A percentile compares a stretch with the other conserved stretches of the same genome.
These are phyloP conservation scores for Drosophila pegasa DNA, from an alignment of 2,888 invertebrate species.

Conservation along the genomic window DNA sequence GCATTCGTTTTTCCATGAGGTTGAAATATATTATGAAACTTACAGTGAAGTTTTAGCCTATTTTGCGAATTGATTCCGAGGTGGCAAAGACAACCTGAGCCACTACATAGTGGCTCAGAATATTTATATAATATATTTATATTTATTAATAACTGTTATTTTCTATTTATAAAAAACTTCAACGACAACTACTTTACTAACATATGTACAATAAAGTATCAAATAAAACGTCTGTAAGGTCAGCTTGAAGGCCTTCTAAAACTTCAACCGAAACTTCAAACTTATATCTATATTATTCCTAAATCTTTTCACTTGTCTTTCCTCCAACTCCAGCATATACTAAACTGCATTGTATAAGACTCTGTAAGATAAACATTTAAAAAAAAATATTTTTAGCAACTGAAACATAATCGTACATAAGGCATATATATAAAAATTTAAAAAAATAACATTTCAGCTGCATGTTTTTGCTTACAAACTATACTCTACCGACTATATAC, in stretches of 20 bases:
- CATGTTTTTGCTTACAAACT: slow-evolving; percentile 60
- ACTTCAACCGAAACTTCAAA: not conserved
- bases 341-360: slow-evolving; percentile 30
- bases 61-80: too few relatives aligned
- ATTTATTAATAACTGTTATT: too few relatives aligned
- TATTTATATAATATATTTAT: too few relatives aligned
- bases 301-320: not conserved
- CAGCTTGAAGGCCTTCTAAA: not conserved
- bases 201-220: not conserved
- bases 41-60: too few relatives aligned
- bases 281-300: not conserved
- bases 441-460: slow-evolving; percentile 22
- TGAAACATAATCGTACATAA: slow-evolving; percentile 19
- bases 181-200: not conserved
- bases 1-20: not conserved
- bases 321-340: not conserved
- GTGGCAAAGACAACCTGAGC: too few relatives aligned
- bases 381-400: slow-evolving; percentile 27
- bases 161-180: not conserved
- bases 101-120: too few relatives aligned
- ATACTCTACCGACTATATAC: slow-evolving; percentile 58
- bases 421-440: not conserved
- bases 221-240: not conserved
- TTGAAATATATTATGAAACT: too few relatives aligned
- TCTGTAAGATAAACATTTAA: slow-evolving; percentile 16